phyloP scores from a whole-genome alignment of 2,113 vertebrate species.

The Puffinus mauretanicus region DNA sequence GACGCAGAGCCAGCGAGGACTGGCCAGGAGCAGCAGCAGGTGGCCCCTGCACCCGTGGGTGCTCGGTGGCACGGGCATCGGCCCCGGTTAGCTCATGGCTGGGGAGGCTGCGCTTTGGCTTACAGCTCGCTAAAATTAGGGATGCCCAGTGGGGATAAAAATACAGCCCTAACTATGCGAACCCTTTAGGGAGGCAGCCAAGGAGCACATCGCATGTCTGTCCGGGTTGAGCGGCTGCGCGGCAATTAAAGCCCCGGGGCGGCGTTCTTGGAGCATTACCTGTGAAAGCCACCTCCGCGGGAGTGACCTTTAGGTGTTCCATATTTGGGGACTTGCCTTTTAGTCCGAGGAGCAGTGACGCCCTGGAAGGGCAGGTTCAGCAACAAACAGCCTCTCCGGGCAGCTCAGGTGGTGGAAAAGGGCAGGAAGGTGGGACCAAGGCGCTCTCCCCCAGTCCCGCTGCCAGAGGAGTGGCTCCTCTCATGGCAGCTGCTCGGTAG shows the following conservation, averaged over 20 bases:
- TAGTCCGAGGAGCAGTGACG: not conserved
- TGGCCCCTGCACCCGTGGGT: not conserved
- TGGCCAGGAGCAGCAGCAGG: not conserved
- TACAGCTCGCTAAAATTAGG: constrained; percentile 48
- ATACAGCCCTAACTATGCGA: constrained; percentile 25
- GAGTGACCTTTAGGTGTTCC: constrained; percentile 24
- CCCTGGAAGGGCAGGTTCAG: not conserved
- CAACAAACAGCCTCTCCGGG: not conserved
- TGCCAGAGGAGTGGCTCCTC: not conserved
- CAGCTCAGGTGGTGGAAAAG: not conserved
- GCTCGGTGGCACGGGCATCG: fast-evolving
- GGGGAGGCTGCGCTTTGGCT: not conserved
- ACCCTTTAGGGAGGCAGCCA: constrained; percentile 41
- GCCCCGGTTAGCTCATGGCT: fast-evolving
- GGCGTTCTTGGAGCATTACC: constrained; percentile 7
- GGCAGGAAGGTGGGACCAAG: not conserved
- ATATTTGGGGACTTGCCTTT: constrained; percentile 28
- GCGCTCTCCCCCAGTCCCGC: fast-evolving
- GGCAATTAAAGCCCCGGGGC: not conserved
- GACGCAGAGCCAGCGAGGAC: not conserved
- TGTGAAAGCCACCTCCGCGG: not conserved
- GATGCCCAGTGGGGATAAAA: constrained; percentile 25
- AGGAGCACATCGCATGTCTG: not conserved
- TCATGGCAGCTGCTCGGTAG: not conserved
- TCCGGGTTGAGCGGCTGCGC: fast-evolving